Evolutionary conservation across 2,113 vertebrate genomes (phyloP), one percentile per base, ranked within the genome.

Genomic region (Pachyramphus minor): DNA sequence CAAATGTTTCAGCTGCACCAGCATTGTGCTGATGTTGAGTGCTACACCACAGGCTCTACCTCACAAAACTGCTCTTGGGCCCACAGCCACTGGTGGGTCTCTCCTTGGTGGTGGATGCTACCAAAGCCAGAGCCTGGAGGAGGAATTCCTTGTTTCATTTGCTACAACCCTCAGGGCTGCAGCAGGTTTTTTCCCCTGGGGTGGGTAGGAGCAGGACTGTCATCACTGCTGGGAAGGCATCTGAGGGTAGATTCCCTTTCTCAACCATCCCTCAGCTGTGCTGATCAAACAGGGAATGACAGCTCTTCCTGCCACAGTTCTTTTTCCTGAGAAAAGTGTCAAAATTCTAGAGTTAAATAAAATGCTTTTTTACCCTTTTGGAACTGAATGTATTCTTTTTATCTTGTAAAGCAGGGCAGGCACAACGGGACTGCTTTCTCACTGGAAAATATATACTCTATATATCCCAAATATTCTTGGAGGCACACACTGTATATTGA

Each of bases 271-370:
- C 31, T 87, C 31, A 62, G 22, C n/a, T 53, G 15, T 41, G 30
- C 24, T 91, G 30, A 75, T 72, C 35, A 33, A 90, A 71, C 22
- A 90, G 58, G 12, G 33, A 87, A n/a, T 23, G 52, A 60, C n/a
- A 75, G 44, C 12, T 95, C 24, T 39, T 67, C 60, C 35, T 52
- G 33, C 27, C 15, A 21, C 12, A 25, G 2, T 31, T 89, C n/a
- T 15, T 35, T 67, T 52, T 11, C 16, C 6, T 20, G 11, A 2
- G 66, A 39, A 63, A 82, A 14, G 12, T 76, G 52, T 93, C 81
- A 80, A 63, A 92, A 63, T 84, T 50, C 33, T 90, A 52, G 12
- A 52, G 83, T 77, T 84, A 87, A 93, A 82, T 81, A 96, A 90
- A 90, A 83, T 66, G 20, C 6, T 59, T 63, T 63, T 44, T 86